Evolutionary conservation across 2,797 vertebrate species (phyloP), one percentile per base, ranked within the genome.

Genomic region (Sus cebifrons): DNA sequence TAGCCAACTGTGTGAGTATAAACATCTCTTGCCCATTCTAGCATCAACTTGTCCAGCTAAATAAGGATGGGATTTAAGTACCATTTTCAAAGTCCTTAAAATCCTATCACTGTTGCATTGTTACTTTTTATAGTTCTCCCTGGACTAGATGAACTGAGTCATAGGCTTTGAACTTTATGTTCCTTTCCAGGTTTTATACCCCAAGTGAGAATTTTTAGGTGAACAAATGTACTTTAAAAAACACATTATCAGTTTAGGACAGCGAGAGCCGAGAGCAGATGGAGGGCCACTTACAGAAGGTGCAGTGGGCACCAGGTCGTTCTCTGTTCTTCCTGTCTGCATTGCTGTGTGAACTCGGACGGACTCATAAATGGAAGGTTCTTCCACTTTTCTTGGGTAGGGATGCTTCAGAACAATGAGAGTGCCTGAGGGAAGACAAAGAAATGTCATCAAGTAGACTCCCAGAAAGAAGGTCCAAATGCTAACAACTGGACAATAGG

Each of bases 311-410:
- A 99, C 98, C 3, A 99, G 99, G 90, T 99, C 99, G 0, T 96
- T 98, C 93, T 99, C 99, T 0, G 99, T 99, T 78, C 98, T 99
- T 56, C 99, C 99, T 0, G 99, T 99, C 98, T 99, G 99, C 98
- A 99, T 99, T 0, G 99, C 99, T 0, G 99, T 99, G 98, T 99
- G 99, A 86, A 99, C 99, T 29, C 99, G 98, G 44, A 99, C 99
- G 0, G 99, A 99, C 96, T 99, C 99, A 6, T 99, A 99, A 98
- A 99, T 99, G 95, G 99, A 99, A 0, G 99, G 99, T 83, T 99
- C 99, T 96, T 99, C 99, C 82, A 99, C 99, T 6, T 97, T 89
- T 85, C 99, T 98, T 0, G 99, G 99, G 94, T 99, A 99, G 0
- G 99, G 99, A 92, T 99, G 98, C 98, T 99, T 99, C 71, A 99